A percentile compares a stretch with the other conserved stretches of the same genome.
Evolutionary conservation across 2,888 invertebrate genomes (phyloP).

Genomic region (Allophyes oxyacanthae): DNA sequence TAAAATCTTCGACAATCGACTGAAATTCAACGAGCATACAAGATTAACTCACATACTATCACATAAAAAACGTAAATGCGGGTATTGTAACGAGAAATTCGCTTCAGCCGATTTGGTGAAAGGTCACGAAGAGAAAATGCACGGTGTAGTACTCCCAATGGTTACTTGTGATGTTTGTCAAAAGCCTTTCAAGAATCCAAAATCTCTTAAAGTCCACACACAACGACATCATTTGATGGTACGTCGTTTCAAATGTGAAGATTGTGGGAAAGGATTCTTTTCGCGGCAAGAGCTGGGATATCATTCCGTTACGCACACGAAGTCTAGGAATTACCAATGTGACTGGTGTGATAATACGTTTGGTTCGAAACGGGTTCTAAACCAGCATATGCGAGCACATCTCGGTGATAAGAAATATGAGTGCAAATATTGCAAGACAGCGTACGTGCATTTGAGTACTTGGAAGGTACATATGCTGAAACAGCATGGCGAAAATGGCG

Average conservation of each 20-base stretch:
- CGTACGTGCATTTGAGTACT: constrained; percentile 30
- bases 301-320: constrained; percentile 59
- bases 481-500: constrained; percentile 1
- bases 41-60: constrained; percentile 64
- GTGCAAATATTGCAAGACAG: constrained; percentile 35
- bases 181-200: constrained; percentile 56
- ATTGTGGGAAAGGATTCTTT: constrained; percentile 74
- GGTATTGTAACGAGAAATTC: constrained; percentile 64
- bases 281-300: constrained; percentile 49
- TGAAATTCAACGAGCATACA: constrained; percentile 70
- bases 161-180: constrained; percentile 64
- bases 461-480: constrained; percentile 22
- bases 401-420: constrained; percentile 27
- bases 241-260: constrained; percentile 67
- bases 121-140: constrained; percentile 61
- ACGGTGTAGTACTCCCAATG: constrained; percentile 55
- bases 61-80: constrained; percentile 61
- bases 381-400: constrained; percentile 52
- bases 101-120: constrained; percentile 59
- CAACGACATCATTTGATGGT: constrained; percentile 64
- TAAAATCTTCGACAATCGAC: constrained; percentile 71
- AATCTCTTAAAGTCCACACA: constrained; percentile 58
- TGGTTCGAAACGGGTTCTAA: constrained; percentile 39
- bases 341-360: constrained; percentile 45
- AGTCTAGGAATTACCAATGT: constrained; percentile 54